Percentiles rank a stretch among this genome's conserved stretches.
These are phyloP conservation scores for Neopelma chrysocephalum DNA, from an alignment of 2,797 vertebrate species.

Conservation along the genomic window DNA sequence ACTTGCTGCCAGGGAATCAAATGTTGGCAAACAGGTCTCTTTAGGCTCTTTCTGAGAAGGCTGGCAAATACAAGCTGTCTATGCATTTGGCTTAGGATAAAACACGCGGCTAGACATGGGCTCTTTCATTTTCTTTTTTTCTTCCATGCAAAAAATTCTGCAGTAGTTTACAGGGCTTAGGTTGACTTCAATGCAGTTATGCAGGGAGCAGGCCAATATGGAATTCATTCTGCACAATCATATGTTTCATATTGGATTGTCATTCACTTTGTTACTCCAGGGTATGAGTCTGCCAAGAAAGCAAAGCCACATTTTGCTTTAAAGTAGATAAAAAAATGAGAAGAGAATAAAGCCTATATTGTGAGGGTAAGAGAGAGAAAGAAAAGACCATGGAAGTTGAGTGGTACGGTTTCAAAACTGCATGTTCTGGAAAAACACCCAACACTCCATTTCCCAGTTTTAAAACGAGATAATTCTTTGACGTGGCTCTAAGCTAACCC, in stretches of 20 bases:
- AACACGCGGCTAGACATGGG: not conserved
- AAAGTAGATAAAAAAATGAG: not conserved
- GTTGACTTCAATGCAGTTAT: conserved; percentile 17
- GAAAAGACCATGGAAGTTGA: not conserved
- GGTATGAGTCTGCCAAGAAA: not conserved
- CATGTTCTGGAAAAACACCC: not conserved
- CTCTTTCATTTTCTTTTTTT: not conserved
- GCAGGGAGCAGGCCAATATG: not conserved
- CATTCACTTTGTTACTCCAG: not conserved
- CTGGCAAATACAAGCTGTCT: conserved; percentile 47
- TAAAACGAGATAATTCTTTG: not conserved
- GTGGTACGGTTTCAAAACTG: not conserved
- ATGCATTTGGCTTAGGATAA: conserved; percentile 17
- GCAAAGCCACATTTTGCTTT: not conserved
- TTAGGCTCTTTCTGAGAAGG: conserved; percentile 25
- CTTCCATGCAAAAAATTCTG: not conserved
- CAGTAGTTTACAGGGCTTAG: not conserved
- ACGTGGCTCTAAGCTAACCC: not conserved
- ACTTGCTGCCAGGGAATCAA: conserved; percentile 26
- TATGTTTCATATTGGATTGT: conserved; percentile 12
- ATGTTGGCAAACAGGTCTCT: conserved; percentile 47
- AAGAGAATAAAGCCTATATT: not conserved
- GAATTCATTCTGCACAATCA: not conserved
- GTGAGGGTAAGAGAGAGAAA: not conserved
- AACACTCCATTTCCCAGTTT: not conserved